Conservation (phyloP, 2,888 invertebrate genomes). For the Cyclophora punctaria region DNA sequence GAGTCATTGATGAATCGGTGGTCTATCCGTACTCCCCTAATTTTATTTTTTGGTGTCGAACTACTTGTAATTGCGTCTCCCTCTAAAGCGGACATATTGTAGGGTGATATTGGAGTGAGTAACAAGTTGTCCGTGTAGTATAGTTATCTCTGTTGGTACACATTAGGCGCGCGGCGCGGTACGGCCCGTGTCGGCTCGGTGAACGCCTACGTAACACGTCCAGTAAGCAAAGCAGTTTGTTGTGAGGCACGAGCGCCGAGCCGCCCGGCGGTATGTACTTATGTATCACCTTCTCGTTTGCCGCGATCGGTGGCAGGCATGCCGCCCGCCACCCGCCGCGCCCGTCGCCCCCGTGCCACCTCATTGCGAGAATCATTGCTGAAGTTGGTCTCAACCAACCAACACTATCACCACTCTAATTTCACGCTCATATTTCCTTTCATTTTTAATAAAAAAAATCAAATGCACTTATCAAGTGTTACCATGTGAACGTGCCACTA, state of each 20-base stretch:
- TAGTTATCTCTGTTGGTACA: constrained; percentile 39
- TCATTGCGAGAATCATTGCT: constrained; percentile 69
- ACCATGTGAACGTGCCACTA: not conserved
- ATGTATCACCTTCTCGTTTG: constrained; percentile 47
- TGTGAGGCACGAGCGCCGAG: constrained; percentile 71
- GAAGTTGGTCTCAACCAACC: constrained; percentile 36
- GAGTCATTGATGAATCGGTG: no score
- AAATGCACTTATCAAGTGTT: not conserved
- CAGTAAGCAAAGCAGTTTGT: constrained; percentile 74
- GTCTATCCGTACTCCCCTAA: no score
- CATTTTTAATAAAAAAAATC: not conserved
- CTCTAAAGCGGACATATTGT: no score
- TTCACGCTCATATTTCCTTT: not conserved
- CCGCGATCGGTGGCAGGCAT: constrained; percentile 57
- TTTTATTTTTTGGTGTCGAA: no score
- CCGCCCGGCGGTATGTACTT: constrained; percentile 31
- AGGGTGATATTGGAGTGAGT: no score
- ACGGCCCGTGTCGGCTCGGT: not conserved
- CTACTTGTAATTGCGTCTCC: no score
- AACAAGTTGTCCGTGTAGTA: no score
- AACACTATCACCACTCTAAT: constrained; percentile 9
- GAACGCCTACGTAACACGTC: constrained; percentile 71
- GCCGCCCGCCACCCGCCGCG: constrained; percentile 61
- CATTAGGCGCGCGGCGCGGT: constrained; percentile 47
- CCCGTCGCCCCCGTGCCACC: constrained; percentile 57